phyloP scores from a whole-genome alignment of 2,888 invertebrate genomes.

The Nebria salina region DNA sequence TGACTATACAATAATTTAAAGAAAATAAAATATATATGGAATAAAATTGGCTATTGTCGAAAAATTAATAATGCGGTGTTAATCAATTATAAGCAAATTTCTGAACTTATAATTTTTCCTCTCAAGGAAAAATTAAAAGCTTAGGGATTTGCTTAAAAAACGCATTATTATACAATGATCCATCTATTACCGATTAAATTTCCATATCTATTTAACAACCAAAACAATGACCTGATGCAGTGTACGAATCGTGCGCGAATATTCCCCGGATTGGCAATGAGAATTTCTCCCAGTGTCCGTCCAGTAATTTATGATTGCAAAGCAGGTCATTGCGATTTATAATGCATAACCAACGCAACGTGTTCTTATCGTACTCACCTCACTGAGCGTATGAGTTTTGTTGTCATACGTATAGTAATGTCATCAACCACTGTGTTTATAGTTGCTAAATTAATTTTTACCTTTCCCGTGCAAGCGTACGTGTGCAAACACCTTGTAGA shows the following conservation, averaged over 20 bases:
- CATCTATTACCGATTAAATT: constrained; percentile 15
- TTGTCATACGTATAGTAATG: constrained; percentile 18
- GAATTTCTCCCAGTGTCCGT: constrained; percentile 54
- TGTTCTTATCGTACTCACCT: constrained; percentile 49
- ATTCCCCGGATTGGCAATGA: constrained; percentile 20
- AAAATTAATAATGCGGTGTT: too few species aligned
- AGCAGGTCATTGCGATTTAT: constrained; percentile 56
- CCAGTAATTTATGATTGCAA: constrained; percentile 55
- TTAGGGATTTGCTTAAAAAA: too few species aligned
- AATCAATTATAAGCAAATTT: too few species aligned
- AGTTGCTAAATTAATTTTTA: constrained; percentile 30
- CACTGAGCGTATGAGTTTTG: background rate
- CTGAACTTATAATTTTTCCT: too few species aligned
- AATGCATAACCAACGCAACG: constrained; percentile 51
- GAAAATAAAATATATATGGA: too few species aligned
- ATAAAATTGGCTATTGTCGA: too few species aligned
- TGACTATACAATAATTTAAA: too few species aligned
- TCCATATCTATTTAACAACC: constrained; percentile 37
- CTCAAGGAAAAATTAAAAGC: too few species aligned
- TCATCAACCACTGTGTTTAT: constrained; percentile 19
- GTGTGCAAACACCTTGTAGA: constrained; percentile 5
- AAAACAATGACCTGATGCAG: constrained; percentile 25
- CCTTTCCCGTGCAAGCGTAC: constrained; percentile 6
- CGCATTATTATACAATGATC: background rate
- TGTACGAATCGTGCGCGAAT: constrained; percentile 31